Percentiles rank a stretch among this genome's conserved stretches.
These are phyloP conservation scores for Xestia sexstrigata DNA, from an alignment of 2,888 invertebrate species.

Conservation along the genomic window DNA sequence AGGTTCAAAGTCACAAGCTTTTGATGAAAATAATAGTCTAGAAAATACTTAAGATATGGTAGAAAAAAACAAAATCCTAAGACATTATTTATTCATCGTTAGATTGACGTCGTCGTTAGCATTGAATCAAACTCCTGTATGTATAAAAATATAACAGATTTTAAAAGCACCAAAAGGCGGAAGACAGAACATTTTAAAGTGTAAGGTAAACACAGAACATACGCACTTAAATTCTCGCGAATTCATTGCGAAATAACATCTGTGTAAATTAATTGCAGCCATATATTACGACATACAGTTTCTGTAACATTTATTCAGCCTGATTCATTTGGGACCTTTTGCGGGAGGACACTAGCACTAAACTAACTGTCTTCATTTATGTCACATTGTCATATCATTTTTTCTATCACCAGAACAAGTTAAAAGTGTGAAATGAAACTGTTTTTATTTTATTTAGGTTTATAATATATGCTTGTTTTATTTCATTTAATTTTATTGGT, in stretches of 20 bases:
- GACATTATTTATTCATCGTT: not conserved
- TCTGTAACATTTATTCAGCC: constrained; percentile 23
- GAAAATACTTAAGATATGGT: not conserved
- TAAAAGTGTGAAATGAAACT: not conserved
- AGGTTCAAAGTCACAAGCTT: constrained; percentile 34
- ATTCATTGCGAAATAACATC: constrained; percentile 59
- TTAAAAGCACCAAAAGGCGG: constrained; percentile 54
- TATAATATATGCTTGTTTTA: not conserved
- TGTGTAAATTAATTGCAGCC: constrained; percentile 58
- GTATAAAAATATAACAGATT: constrained; percentile 24
- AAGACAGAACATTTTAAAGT: constrained; percentile 50
- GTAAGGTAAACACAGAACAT: constrained; percentile 58
- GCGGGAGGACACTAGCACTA: not conserved
- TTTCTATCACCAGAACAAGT: not conserved
- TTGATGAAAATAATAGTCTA: constrained; percentile 1
- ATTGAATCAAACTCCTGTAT: constrained; percentile 52
- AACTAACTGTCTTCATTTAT: not conserved
- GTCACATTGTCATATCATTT: not conserved
- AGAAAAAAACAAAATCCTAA: not conserved
- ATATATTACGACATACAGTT: constrained; percentile 23
- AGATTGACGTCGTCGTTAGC: constrained; percentile 13
- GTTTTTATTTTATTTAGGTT: not conserved
- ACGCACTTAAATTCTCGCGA: constrained; percentile 48
- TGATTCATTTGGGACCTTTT: constrained; percentile 31
- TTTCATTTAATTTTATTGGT: not conserved